phyloP scores from a whole-genome alignment of 2,113 vertebrate species.

The Corydoras maculifer region DNA sequence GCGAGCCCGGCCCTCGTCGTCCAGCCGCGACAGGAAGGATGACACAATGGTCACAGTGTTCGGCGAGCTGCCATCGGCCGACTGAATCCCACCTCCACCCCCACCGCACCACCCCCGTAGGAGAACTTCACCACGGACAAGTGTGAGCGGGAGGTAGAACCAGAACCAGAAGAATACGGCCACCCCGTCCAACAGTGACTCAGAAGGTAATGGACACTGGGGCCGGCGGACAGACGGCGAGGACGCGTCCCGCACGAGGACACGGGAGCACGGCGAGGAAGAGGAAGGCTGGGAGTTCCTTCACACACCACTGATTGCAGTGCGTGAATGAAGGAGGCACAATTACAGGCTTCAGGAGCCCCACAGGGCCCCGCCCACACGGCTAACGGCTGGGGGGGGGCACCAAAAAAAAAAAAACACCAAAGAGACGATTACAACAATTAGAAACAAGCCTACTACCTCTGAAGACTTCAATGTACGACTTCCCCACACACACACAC shows the following conservation, averaged over 20 bases:
- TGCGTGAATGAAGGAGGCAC: constrained; percentile 39
- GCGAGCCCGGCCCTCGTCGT: constrained; percentile 50
- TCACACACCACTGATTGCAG: constrained; percentile 38
- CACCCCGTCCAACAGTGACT: no score
- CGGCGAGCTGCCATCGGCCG: constrained; percentile 41
- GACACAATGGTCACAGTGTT: constrained; percentile 67
- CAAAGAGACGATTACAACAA: neutral
- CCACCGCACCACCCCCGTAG: no score
- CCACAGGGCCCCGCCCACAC: constrained; percentile 63
- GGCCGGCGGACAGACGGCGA: no score
- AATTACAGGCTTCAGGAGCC: constrained; percentile 68
- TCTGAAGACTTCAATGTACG: neutral
- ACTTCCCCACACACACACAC: constrained; percentile 5
- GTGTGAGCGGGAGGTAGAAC: no score
- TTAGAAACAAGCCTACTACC: neutral
- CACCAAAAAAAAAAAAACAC: neutral
- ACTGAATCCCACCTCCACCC: constrained; percentile 40
- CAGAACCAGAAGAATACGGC: no score
- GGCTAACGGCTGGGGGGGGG: constrained; percentile 30
- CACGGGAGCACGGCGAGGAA: neutral
- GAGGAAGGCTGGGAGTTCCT: constrained; percentile 8
- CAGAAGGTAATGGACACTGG: no score
- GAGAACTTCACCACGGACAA: no score
- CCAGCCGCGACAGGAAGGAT: constrained; percentile 53
- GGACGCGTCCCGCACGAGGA: no score